Evolutionary conservation across 2,888 invertebrate species (phyloP).

Genomic region (Strigamia crassipes): DNA sequence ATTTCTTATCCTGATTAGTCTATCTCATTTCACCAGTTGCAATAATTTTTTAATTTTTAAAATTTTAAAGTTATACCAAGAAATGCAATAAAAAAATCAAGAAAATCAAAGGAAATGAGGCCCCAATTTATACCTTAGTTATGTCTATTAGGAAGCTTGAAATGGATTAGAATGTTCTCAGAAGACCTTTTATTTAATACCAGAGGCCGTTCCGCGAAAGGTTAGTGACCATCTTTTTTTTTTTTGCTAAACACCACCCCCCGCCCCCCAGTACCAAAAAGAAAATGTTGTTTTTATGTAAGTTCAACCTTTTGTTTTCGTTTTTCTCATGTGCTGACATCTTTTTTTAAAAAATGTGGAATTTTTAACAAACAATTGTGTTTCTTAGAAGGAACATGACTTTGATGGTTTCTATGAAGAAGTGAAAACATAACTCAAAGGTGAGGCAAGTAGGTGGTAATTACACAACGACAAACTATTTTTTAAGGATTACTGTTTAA

Average conservation of each 20-base stretch:
- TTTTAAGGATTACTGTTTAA: not conserved
- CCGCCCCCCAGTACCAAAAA: not conserved
- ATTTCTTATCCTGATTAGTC: not conserved
- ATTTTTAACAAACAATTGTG: not conserved
- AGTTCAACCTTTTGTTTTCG: not conserved
- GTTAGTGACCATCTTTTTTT: constrained; percentile 11
- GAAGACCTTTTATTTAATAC: constrained; percentile 11
- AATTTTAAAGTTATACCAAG: not conserved
- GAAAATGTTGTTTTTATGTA: not conserved
- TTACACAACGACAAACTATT: not conserved
- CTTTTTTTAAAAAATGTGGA: not conserved
- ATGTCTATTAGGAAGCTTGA: constrained; percentile 16
- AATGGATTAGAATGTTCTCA: constrained; percentile 4
- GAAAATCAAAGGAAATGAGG: not conserved
- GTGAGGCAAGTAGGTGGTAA: not conserved
- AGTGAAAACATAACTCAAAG: not conserved
- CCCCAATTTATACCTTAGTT: constrained; percentile 21
- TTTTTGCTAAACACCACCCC: not conserved
- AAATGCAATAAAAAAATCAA: not conserved
- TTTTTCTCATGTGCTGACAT: not conserved
- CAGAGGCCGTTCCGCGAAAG: constrained; percentile 4
- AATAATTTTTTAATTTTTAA: not conserved
- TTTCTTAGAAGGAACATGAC: not conserved
- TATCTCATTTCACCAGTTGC: not conserved
- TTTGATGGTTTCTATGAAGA: not conserved